Conservation (phyloP, 2,113 vertebrate genomes). For the Hystrix cristata region DNA sequence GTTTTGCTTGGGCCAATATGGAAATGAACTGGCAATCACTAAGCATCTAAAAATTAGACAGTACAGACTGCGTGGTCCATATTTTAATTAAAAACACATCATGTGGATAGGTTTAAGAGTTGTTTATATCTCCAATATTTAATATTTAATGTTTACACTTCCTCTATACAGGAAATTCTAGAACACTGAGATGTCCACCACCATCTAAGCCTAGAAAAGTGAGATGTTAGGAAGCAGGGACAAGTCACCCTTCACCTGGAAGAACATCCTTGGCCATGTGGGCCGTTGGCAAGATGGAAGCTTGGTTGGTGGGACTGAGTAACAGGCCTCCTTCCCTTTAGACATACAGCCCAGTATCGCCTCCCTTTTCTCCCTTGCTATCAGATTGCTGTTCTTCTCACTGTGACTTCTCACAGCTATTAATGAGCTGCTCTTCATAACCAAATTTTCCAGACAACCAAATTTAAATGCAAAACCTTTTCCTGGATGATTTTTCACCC, state of each 20-base stretch:
- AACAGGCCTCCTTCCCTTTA: background rate
- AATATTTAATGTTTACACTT: background rate
- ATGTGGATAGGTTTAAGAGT: background rate
- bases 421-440: conserved; percentile 55
- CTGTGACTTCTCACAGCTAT: background rate
- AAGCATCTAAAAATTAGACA: conserved; percentile 10
- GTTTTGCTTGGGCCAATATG: background rate
- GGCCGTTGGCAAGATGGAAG: too few species aligned
- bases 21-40: conserved; percentile 67
- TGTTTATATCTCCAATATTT: background rate
- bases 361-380: background rate
- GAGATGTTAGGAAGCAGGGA: background rate
- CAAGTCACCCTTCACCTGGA: background rate
- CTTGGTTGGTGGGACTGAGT: background rate
- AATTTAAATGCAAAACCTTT: conserved; percentile 46
- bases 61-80: conserved; percentile 30
- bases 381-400: background rate
- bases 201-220: background rate
- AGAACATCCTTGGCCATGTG: background rate
- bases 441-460: conserved; percentile 58
- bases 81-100: conserved; percentile 72
- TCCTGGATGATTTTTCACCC: too few species aligned
- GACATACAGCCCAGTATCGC: background rate
- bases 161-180: background rate
- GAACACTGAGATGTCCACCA: background rate